Conservation (phyloP, 2,888 invertebrate species). For the Trichogramma evanescens region DNA sequence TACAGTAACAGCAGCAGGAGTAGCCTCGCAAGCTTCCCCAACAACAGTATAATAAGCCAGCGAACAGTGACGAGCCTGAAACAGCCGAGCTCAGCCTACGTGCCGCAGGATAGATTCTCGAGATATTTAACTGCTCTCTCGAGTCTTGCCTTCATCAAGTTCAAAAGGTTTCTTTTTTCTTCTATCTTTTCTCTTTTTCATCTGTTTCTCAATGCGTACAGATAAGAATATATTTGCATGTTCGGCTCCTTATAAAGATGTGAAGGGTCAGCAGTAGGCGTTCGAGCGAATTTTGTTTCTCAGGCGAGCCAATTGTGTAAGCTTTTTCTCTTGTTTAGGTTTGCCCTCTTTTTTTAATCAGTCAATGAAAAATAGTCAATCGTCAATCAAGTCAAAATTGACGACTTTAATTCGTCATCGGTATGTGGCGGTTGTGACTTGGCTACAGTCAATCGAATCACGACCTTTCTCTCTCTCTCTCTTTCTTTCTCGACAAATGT, state of each 20-base stretch:
- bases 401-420: no score
- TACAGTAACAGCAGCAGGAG: not conserved
- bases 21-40: not conserved
- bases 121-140: slow-evolving; percentile 36
- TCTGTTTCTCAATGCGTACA: not conserved
- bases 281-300: no score
- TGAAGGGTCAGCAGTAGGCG: not conserved
- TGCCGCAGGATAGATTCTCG: slow-evolving; percentile 36
- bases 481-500: no score
- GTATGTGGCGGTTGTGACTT: no score
- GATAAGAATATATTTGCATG: not conserved
- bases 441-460: no score
- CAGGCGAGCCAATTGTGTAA: no score
- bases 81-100: slow-evolving; percentile 33
- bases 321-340: no score
- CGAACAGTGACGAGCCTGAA: not conserved
- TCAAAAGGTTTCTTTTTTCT: slow-evolving; percentile 25
- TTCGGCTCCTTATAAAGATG: not conserved
- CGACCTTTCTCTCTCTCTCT: no score
- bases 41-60: no score
- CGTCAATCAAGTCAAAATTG: no score
- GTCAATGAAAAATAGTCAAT: no score
- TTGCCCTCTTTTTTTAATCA: no score
- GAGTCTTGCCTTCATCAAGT: slow-evolving; percentile 35
- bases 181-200: not conserved